A percentile compares a stretch with the other conserved stretches of the same genome.
These are phyloP conservation scores for Hoplodrina blanda DNA, from an alignment of 2,888 invertebrate species.

Conservation along the genomic window DNA sequence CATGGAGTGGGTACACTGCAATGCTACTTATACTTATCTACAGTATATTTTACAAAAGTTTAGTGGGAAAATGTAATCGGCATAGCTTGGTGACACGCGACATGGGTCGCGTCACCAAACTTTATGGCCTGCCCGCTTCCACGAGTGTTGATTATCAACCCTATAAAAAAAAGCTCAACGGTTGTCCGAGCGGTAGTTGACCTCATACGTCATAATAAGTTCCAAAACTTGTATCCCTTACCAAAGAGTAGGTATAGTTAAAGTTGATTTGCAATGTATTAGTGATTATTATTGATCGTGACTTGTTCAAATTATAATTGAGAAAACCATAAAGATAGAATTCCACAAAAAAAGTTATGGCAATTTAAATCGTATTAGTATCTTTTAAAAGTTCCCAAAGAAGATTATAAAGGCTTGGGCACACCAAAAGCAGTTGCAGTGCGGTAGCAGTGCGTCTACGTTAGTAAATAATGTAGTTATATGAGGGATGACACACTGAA, in stretches of 20 bases:
- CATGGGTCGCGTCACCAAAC: too few species aligned
- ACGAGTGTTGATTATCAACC: not conserved
- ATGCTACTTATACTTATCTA: not conserved
- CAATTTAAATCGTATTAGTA: conserved; percentile 43
- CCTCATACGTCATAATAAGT: not conserved
- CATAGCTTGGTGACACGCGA: too few species aligned
- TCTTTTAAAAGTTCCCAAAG: conserved; percentile 12
- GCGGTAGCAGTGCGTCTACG: too few species aligned
- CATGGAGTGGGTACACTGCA: not conserved
- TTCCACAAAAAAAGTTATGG: conserved; percentile 6
- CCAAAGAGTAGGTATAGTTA: conserved; percentile 1
- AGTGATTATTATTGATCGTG: conserved; percentile 22
- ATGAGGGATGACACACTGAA: too few species aligned
- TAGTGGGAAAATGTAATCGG: not conserved
- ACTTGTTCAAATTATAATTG: conserved; percentile 29
- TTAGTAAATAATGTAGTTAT: too few species aligned
- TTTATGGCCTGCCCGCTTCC: not conserved
- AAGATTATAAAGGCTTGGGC: conserved; percentile 13
- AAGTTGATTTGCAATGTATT: not conserved
- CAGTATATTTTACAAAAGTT: not conserved
- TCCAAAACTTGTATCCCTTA: not conserved
- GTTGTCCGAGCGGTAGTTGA: conserved; percentile 8
- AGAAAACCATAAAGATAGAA: conserved; percentile 1
- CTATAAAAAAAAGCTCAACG: not conserved
- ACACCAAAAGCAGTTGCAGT: too few species aligned